These are phyloP conservation scores for Paramisgurnus dabryanus DNA, from an alignment of 2,113 vertebrate genomes.

Conservation along the genomic window DNA sequence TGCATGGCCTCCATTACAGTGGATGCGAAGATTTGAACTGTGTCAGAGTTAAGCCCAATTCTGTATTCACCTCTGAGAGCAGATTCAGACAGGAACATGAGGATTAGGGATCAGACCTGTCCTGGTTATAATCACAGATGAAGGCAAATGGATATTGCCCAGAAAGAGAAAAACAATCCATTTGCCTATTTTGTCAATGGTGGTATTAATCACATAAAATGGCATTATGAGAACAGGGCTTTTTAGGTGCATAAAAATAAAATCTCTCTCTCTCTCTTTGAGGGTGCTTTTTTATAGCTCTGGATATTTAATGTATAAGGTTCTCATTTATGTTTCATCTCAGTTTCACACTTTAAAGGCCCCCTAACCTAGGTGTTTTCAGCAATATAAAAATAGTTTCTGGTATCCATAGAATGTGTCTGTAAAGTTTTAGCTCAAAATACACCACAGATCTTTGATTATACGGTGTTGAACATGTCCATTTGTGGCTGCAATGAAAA, in stretches of 20 bases:
- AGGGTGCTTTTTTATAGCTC: no score
- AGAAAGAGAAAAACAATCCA: conserved; percentile 52
- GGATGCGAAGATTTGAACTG: background rate
- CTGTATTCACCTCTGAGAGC: conserved; percentile 46
- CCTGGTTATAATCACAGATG: conserved; percentile 60
- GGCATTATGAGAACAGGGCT: conserved; percentile 38
- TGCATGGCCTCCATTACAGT: background rate
- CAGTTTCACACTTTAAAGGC: no score
- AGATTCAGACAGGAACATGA: conserved; percentile 51
- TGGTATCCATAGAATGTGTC: no score
- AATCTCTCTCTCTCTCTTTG: background rate
- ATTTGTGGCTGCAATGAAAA: no score
- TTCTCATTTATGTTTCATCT: no score
- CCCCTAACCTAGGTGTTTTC: no score
- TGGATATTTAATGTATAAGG: no score
- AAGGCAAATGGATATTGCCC: conserved; percentile 69
- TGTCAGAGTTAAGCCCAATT: conserved; percentile 35
- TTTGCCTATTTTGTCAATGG: conserved; percentile 68
- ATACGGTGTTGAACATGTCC: no score
- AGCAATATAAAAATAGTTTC: no score
- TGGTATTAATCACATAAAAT: conserved; percentile 64
- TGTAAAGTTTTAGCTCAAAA: no score
- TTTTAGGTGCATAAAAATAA: no score
- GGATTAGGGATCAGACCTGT: conserved; percentile 59
- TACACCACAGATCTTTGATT: no score